A percentile compares a stretch with the other conserved stretches of the same genome.
phyloP scores from a whole-genome alignment of 2,888 invertebrate species.

The Noctua fimbriata region DNA sequence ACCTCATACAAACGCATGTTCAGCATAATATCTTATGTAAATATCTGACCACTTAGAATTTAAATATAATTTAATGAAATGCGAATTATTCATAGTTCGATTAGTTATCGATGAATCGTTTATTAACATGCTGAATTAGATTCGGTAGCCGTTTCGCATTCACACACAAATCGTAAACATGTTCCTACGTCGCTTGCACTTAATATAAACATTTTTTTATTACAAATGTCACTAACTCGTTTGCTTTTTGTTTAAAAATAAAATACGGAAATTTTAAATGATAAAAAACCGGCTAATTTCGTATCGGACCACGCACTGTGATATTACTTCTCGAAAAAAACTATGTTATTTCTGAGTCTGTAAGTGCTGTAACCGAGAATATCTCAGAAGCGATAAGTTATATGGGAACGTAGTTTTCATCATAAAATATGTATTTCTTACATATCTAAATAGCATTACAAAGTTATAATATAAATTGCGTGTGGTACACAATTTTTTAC shows the following conservation, averaged over 20 bases:
- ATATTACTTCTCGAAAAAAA: background rate
- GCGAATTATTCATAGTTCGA: slow-evolving; percentile 50
- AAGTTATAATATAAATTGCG: background rate
- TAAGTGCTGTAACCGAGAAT: background rate
- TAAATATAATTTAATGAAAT: slow-evolving; percentile 24
- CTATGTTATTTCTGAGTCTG: background rate
- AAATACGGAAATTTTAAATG: slow-evolving; percentile 4
- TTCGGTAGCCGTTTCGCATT: slow-evolving; percentile 44
- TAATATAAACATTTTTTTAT: slow-evolving; percentile 13
- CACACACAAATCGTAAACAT: slow-evolving; percentile 45
- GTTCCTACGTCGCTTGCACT: slow-evolving; percentile 28
- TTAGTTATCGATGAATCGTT: slow-evolving; percentile 44
- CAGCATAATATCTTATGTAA: slow-evolving; percentile 1
- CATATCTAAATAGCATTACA: background rate
- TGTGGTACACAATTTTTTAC: background rate
- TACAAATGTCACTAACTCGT: slow-evolving; percentile 43
- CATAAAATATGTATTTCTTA: background rate
- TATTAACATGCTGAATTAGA: slow-evolving; percentile 43
- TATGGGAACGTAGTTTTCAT: background rate
- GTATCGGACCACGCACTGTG: background rate
- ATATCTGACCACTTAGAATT: slow-evolving; percentile 9
- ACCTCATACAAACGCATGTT: background rate
- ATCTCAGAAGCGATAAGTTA: background rate
- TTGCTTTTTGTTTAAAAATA: slow-evolving; percentile 12
- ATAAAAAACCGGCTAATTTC: background rate